These are phyloP conservation scores for Himalopsyche tibetana DNA, from an alignment of 2,888 invertebrate species.

Conservation along the genomic window DNA sequence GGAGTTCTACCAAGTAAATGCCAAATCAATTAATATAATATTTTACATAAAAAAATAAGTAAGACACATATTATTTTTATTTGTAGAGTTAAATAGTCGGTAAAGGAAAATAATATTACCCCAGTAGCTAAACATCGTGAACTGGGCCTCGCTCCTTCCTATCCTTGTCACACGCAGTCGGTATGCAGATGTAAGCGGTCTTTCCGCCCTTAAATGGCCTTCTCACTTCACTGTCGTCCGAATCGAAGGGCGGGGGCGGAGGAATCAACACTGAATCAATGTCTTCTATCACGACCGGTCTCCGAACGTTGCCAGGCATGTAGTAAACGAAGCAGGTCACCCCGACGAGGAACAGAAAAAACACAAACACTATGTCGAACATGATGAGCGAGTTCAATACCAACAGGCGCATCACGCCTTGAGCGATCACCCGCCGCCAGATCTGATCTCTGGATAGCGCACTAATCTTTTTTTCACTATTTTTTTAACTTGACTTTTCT, in stretches of 20 bases:
- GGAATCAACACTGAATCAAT: slow-evolving; percentile 76
- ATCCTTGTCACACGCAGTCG: slow-evolving; percentile 72
- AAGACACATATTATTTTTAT: too few species aligned
- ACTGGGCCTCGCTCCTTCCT: slow-evolving; percentile 75
- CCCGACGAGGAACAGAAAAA: slow-evolving; percentile 89
- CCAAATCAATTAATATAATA: too few species aligned
- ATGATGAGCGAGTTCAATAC: slow-evolving; percentile 91
- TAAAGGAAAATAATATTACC: slow-evolving; percentile 56
- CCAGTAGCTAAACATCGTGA: slow-evolving; percentile 64
- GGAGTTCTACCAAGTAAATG: too few species aligned
- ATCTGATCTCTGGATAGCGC: slow-evolving; percentile 54
- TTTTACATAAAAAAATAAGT: too few species aligned
- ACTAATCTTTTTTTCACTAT: slow-evolving; percentile 38
- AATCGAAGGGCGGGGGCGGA: slow-evolving; percentile 75
- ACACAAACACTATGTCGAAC: slow-evolving; percentile 92
- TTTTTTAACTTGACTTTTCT: background rate
- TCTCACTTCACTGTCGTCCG: slow-evolving; percentile 68
- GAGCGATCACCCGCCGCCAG: slow-evolving; percentile 53
- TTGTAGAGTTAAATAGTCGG: background rate
- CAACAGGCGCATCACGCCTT: slow-evolving; percentile 86
- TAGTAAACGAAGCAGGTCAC: slow-evolving; percentile 90
- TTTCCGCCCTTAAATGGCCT: slow-evolving; percentile 68
- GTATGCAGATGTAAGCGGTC: slow-evolving; percentile 76
- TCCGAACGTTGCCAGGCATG: slow-evolving; percentile 80
- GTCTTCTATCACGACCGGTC: slow-evolving; percentile 66